Evolutionary conservation across 2,113 vertebrate genomes (phyloP).

Genomic region (Arvicanthis niloticus): DNA sequence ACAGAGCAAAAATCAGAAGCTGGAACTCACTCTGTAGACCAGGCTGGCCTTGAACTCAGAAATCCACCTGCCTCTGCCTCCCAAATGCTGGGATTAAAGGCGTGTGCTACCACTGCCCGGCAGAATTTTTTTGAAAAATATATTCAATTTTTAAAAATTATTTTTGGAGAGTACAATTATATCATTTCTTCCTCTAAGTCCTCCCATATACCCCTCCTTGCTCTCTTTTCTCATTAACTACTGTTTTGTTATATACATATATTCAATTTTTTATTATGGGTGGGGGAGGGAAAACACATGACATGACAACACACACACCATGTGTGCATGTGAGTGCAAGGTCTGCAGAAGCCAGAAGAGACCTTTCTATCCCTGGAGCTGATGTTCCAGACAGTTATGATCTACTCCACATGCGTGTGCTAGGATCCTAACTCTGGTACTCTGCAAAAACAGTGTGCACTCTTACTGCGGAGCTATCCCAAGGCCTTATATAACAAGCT

Average conservation of each 20-base stretch:
- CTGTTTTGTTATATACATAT: background rate
- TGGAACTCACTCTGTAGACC: too few species aligned
- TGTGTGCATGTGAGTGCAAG: background rate
- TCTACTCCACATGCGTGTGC: background rate
- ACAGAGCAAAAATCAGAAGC: background rate
- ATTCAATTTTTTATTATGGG: too few species aligned
- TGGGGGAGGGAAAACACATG: too few species aligned
- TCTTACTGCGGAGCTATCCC: background rate
- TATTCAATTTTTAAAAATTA: background rate
- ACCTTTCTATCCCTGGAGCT: background rate
- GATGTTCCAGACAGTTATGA: background rate
- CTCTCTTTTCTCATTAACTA: background rate
- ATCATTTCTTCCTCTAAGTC: background rate
- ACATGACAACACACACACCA: background rate
- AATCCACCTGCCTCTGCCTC: too few species aligned
- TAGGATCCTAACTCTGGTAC: background rate
- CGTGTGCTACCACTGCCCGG: too few species aligned
- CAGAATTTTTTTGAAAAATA: background rate
- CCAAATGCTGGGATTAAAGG: too few species aligned
- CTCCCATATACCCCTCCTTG: background rate
- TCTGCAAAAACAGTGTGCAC: background rate
- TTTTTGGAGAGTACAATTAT: background rate
- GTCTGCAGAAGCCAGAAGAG: background rate
- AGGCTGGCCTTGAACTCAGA: too few species aligned
- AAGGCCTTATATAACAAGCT: background rate